Percentiles rank a stretch among this genome's conserved stretches.
phyloP scores from a whole-genome alignment of 2,888 invertebrate species.

The Cryptophagus acutangulus region DNA sequence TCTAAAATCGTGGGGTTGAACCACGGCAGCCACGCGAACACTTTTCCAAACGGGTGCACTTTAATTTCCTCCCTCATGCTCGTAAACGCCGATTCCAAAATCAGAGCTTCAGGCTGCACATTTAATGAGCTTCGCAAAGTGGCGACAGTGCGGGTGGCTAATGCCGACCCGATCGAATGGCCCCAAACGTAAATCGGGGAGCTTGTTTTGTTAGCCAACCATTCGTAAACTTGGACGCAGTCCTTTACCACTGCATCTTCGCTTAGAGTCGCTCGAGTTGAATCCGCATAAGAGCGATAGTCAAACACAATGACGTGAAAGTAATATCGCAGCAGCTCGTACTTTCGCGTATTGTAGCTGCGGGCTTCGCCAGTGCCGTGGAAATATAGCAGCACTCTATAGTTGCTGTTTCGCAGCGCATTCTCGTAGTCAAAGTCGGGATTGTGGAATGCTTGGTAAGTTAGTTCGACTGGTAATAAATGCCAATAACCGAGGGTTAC shows the following conservation, averaged over 20 bases:
- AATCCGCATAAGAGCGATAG: constrained; percentile 45
- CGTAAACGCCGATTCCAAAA: constrained; percentile 41
- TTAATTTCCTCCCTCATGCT: constrained; percentile 37
- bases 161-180: constrained; percentile 41
- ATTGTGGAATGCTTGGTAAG: constrained; percentile 49
- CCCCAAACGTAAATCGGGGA: constrained; percentile 43
- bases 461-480: constrained; percentile 63
- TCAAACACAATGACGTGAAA: constrained; percentile 45
- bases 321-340: constrained; percentile 61
- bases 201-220: constrained; percentile 33
- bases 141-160: constrained; percentile 36
- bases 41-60: constrained; percentile 37
- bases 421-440: constrained; percentile 52
- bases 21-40: constrained; percentile 74
- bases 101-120: constrained; percentile 30
- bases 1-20: constrained; percentile 72
- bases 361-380: constrained; percentile 45
- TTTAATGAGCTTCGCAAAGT: constrained; percentile 22
- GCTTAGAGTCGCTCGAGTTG: constrained; percentile 32
- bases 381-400: constrained; percentile 42
- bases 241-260: constrained; percentile 41
- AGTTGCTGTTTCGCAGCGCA: constrained; percentile 49
- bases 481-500: constrained; percentile 65
- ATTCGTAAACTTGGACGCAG: constrained; percentile 38
- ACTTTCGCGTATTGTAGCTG: constrained; percentile 56